Evolutionary conservation across 2,797 vertebrate genomes (phyloP).

Genomic region (Gorsachius magnificus): DNA sequence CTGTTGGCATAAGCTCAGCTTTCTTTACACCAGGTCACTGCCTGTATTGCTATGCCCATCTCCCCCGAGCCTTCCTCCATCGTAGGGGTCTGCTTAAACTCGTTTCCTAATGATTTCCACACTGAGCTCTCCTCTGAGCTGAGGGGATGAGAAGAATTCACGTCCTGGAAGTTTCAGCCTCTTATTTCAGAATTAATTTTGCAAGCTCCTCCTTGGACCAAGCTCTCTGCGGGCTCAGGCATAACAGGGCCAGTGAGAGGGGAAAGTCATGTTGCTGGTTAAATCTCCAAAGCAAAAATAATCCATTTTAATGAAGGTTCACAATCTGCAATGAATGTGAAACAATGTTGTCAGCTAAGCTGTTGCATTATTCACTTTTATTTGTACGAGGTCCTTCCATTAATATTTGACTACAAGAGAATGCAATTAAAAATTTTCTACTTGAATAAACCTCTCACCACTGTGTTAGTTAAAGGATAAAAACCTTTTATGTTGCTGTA

Average conservation of each 20-base stretch:
- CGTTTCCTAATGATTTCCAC: not conserved
- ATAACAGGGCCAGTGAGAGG: constrained; percentile 60
- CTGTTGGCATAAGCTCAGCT: not conserved
- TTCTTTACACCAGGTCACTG: not conserved
- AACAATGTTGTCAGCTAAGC: constrained; percentile 74
- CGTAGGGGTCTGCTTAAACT: not conserved
- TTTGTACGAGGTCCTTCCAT: constrained; percentile 72
- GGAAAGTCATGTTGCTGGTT: constrained; percentile 66
- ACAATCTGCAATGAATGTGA: constrained; percentile 72
- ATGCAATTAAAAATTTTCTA: constrained; percentile 75
- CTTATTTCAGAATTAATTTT: constrained; percentile 50
- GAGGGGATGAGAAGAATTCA: not conserved
- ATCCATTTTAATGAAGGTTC: constrained; percentile 74
- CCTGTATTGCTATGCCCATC: not conserved
- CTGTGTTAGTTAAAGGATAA: constrained; percentile 60
- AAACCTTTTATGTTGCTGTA: constrained; percentile 26
- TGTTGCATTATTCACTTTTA: constrained; percentile 75
- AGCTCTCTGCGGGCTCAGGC: constrained; percentile 32
- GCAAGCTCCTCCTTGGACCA: constrained; percentile 37
- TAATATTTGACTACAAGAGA: constrained; percentile 74
- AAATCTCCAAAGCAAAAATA: constrained; percentile 72
- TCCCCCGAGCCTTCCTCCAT: not conserved
- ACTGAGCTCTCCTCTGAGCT: not conserved
- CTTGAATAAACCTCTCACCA: constrained; percentile 66
- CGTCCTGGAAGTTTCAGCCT: constrained; percentile 37